Evolutionary conservation across 2,888 invertebrate species (phyloP).

Genomic region (Ornithoptera priamus): DNA sequence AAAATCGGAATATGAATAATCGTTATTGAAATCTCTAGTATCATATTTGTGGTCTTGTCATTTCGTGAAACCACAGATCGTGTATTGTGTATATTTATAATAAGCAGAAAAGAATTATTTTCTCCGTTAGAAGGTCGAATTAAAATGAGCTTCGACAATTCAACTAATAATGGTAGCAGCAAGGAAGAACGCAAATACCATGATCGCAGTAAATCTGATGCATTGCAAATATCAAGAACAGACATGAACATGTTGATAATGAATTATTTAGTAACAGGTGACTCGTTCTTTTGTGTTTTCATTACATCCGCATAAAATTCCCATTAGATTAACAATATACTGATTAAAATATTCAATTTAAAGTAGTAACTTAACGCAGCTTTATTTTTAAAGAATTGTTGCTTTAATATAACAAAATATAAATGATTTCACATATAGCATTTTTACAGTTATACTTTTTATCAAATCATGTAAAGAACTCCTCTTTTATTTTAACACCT

Average conservation of each 20-base stretch:
- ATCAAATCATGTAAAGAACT: too few relatives aligned
- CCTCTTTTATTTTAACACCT: too few relatives aligned
- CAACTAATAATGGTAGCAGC: constrained; percentile 51
- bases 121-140: neutral
- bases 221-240: constrained; percentile 90
- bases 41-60: neutral
- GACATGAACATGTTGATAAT: constrained; percentile 98
- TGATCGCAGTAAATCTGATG: constrained; percentile 86
- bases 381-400: too few relatives aligned
- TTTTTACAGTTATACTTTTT: too few relatives aligned
- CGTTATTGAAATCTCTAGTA: too few relatives aligned
- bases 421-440: too few relatives aligned
- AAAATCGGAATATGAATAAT: constrained; percentile 25
- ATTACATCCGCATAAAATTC: neutral
- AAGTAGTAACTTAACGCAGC: too few relatives aligned
- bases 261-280: constrained; percentile 98
- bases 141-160: constrained; percentile 67
- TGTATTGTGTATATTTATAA: constrained; percentile 35
- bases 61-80: constrained; percentile 9
- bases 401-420: too few relatives aligned
- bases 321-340: too few relatives aligned
- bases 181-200: constrained; percentile 80
- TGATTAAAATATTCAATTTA: too few relatives aligned
- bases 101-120: constrained; percentile 31
- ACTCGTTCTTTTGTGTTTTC: constrained; percentile 25